Conservation (phyloP, 1,140 invertebrate species). For the Marisa cornuarietis region DNA sequence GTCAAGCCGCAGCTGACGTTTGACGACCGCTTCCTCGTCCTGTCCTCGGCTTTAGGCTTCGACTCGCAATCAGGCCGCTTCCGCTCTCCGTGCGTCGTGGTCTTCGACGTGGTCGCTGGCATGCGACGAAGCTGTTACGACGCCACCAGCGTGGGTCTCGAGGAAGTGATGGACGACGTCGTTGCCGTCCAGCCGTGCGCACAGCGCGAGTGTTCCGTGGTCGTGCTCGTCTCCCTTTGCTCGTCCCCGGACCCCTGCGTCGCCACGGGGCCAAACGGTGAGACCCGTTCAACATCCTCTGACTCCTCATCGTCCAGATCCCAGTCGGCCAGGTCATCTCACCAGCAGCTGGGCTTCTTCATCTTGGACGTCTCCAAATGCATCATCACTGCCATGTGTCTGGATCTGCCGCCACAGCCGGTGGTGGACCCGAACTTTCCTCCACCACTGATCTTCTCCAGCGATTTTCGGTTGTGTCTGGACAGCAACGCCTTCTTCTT, state of each 20-base stretch:
- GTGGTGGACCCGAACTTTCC: constrained; percentile 15
- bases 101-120: constrained; percentile 47
- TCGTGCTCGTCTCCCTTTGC: constrained; percentile 46
- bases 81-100: constrained; percentile 50
- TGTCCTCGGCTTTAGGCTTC: constrained; percentile 53
- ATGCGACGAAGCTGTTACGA: constrained; percentile 50
- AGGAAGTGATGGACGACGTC: constrained; percentile 48
- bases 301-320: too few relatives aligned
- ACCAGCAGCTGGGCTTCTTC: constrained; percentile 43
- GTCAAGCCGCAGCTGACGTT: constrained; percentile 54
- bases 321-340: neutral
- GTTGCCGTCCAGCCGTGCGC: constrained; percentile 47
- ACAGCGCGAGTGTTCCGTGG: constrained; percentile 41
- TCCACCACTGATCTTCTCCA: constrained; percentile 43
- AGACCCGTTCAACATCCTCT: neutral
- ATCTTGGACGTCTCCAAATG: constrained; percentile 53
- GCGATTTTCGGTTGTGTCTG: constrained; percentile 52
- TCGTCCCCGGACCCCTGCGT: constrained; percentile 13
- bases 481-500: constrained; percentile 54
- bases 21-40: constrained; percentile 56
- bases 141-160: constrained; percentile 47
- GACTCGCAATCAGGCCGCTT: constrained; percentile 33
- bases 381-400: constrained; percentile 45
- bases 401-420: constrained; percentile 48
- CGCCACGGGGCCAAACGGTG: neutral